Percentiles rank a stretch among this genome's conserved stretches.
Conservation (phyloP, 1,140 invertebrate genomes). For the Calephelis nemesis region DNA sequence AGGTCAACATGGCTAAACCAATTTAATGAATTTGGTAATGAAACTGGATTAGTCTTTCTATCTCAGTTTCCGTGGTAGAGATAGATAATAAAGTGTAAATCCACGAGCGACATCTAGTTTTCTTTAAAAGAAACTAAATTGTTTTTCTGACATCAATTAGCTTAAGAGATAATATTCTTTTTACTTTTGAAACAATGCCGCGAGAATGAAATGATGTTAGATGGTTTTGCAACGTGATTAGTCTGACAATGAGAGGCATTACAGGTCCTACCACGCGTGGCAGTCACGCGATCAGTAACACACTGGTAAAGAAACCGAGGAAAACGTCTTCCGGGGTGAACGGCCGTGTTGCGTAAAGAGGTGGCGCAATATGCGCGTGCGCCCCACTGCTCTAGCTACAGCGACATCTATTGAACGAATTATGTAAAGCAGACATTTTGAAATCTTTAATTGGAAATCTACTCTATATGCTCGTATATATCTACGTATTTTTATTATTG, state of each 20-base stretch:
- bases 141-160: neutral
- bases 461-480: neutral
- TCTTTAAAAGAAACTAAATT: too few relatives aligned
- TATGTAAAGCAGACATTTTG: constrained; percentile 7
- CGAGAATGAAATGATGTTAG: neutral
- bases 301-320: constrained; percentile 74
- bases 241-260: constrained; percentile 37
- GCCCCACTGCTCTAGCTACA: constrained; percentile 26
- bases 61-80: too few relatives aligned
- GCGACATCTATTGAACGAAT: constrained; percentile 22
- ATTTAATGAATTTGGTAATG: too few relatives aligned
- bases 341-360: constrained; percentile 71
- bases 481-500: too few relatives aligned
- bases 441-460: neutral
- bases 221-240: constrained; percentile 20
- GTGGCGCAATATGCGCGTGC: constrained; percentile 62
- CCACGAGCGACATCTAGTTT: too few relatives aligned
- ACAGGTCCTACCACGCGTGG: constrained; percentile 55
- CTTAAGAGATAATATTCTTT: neutral
- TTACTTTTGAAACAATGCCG: neutral
- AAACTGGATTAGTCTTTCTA: too few relatives aligned
- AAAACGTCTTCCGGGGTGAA: constrained; percentile 77
- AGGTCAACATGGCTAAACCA: too few relatives aligned
- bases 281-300: constrained; percentile 73
- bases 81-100: too few relatives aligned